Conservation (phyloP, 2,797 vertebrate species). For the Darevskia nairensis region DNA sequence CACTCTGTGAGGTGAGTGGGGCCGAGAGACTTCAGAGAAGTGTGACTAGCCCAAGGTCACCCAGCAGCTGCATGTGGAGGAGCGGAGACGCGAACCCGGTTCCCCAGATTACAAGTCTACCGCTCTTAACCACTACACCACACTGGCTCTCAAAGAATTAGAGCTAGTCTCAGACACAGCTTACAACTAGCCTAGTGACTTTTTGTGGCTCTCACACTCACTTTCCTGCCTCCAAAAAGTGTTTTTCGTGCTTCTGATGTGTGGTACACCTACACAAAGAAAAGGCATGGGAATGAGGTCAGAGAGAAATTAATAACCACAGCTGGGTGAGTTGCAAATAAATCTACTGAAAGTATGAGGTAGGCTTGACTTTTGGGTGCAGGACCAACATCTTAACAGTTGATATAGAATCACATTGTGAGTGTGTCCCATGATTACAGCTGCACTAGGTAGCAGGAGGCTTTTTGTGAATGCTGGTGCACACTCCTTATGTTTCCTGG, state of each 20-base stretch:
- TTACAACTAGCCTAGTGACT: not conserved
- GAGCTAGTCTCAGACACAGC: not conserved
- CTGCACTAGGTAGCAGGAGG: not conserved
- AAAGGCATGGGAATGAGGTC: not conserved
- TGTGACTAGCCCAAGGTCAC: no score
- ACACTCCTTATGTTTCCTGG: no score
- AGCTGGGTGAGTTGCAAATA: not conserved
- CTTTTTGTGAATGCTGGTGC: not conserved
- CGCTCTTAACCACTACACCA: no score
- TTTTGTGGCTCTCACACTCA: not conserved
- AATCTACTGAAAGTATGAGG: not conserved
- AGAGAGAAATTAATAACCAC: not conserved
- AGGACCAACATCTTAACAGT: not conserved
- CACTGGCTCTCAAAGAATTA: not conserved
- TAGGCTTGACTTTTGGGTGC: not conserved
- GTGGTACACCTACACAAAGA: not conserved
- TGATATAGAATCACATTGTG: not conserved
- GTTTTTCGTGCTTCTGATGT: conserved; percentile 2
- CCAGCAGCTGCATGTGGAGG: no score
- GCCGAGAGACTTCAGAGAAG: no score
- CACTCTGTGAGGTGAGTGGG: no score
- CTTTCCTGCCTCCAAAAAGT: not conserved
- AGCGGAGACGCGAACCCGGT: no score
- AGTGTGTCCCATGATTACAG: not conserved
- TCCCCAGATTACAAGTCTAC: no score